Conservation (phyloP, 2,113 vertebrate genomes). For the Heterotis niloticus region DNA sequence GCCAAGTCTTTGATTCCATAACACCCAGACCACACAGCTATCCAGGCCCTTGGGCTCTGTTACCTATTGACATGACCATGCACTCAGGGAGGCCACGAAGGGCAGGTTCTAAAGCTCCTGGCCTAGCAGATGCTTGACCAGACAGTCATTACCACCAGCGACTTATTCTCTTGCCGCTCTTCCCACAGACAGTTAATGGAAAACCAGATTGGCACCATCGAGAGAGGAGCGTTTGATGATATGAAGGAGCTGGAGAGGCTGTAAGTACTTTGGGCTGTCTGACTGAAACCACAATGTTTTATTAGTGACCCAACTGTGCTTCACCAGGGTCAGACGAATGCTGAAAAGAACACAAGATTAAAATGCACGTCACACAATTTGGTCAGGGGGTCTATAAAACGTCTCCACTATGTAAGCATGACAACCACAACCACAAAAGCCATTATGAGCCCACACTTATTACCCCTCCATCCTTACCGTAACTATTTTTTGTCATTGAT, state of each 20-base stretch:
- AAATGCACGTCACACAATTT: neutral
- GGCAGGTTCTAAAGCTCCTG: neutral
- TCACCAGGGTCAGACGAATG: neutral
- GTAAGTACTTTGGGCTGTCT: conserved; percentile 68
- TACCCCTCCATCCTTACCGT: neutral
- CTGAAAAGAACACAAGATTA: neutral
- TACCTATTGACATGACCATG: neutral
- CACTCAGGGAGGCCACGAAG: neutral
- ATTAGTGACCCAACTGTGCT: neutral
- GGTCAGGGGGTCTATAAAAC: neutral
- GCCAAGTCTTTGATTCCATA: neutral
- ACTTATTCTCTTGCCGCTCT: neutral
- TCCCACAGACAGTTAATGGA: conserved; percentile 92
- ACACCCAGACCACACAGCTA: neutral
- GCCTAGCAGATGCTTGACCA: neutral
- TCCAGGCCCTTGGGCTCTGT: neutral
- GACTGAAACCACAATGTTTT: neutral
- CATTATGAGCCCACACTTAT: neutral
- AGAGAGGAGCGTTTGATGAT: conserved; percentile 92
- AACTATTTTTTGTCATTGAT: neutral
- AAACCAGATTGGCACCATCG: conserved; percentile 88
- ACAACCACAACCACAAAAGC: neutral
- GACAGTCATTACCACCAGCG: neutral
- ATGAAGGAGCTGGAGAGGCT: conserved; percentile 96
- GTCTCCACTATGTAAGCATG: neutral